These are phyloP conservation scores for Caerostris darwini DNA, from an alignment of 1,140 invertebrate genomes.

Conservation along the genomic window DNA sequence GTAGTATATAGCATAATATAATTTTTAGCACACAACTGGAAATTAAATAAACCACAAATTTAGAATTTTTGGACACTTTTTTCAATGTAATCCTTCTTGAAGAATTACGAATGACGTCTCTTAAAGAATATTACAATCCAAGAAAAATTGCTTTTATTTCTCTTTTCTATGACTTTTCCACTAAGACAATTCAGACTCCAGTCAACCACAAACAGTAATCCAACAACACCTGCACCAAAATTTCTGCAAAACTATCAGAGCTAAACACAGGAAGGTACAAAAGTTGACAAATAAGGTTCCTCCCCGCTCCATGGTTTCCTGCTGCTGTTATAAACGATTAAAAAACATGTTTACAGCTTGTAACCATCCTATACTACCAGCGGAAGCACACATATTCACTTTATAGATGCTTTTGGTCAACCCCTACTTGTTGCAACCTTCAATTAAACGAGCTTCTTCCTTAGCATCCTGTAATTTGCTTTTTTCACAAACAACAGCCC, in stretches of 20 bases:
- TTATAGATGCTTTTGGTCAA: conserved; percentile 52
- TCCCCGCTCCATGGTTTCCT: neutral
- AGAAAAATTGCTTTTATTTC: too few relatives aligned
- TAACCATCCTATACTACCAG: neutral
- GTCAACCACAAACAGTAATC: too few relatives aligned
- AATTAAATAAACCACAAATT: too few relatives aligned
- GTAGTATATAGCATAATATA: too few relatives aligned
- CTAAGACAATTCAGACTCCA: too few relatives aligned
- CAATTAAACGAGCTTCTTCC: conserved; percentile 35
- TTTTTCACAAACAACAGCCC: conserved; percentile 63
- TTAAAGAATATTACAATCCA: too few relatives aligned
- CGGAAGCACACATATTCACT: conserved; percentile 56
- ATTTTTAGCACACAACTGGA: too few relatives aligned
- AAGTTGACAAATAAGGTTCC: neutral
- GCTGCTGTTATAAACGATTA: conserved; percentile 26
- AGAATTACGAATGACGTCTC: too few relatives aligned
- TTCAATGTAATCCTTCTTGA: too few relatives aligned
- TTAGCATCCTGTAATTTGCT: conserved; percentile 63
- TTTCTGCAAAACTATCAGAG: neutral
- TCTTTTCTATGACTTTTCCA: too few relatives aligned
- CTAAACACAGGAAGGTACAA: neutral
- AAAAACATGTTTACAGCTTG: conserved; percentile 73
- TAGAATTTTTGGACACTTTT: too few relatives aligned
- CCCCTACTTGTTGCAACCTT: conserved; percentile 50
- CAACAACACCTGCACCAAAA: neutral